Base-by-base conservation (phyloP, 2,797 vertebrate genomes). In the Acanthurus leucopareius region DNA sequence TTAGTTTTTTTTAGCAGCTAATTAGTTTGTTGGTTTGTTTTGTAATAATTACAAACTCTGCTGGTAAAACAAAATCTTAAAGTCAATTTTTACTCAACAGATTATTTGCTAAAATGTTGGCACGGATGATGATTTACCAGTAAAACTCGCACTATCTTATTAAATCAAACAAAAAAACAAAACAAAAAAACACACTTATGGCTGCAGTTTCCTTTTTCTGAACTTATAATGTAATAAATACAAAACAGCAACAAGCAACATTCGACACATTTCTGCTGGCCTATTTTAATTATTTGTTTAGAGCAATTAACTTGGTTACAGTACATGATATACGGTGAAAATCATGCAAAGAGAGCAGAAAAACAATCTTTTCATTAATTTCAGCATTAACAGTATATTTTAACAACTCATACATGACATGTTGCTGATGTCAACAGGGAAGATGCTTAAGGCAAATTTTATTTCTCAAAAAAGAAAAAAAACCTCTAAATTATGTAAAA, bases 361-460 rank as follows among this genome's bases (percentile, higher is more conserved):
- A 45, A 67, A 68, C 17, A 19, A 38, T 48, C 40, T 1, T 14
- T 44, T 58, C 40, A n/a, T 54, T 15, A 68, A 57, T 47, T 62
- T 20, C 35, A 74, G 20, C 28, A 48, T 47, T n/a, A 11, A 16
- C 51, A 16, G 28, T 7, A 42, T 32, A n/a, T 58, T 44, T 9
- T 59, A 63, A 54, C 25, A 64, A 48, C 28, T 25, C 10, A 14
- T 19, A 19, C 10, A 9, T 19, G 20, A 57, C 8, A 57, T 59
- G 13, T 48, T 52, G 16, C 49, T 62, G 38, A 57, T 19, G 28
- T 63, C 49, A 28, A 48, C 42, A 65, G 22, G 32, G 32, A 32
- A 56, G 10, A 60, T 56, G 47, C 56, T 60, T 38, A 68, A 45
- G 40, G 52, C 52, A 69, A 20, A 56, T n/a, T n/a, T n/a, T n/a